Evolutionary conservation across 2,113 vertebrate species (phyloP).

Genomic region (Phasianus colchicus): DNA sequence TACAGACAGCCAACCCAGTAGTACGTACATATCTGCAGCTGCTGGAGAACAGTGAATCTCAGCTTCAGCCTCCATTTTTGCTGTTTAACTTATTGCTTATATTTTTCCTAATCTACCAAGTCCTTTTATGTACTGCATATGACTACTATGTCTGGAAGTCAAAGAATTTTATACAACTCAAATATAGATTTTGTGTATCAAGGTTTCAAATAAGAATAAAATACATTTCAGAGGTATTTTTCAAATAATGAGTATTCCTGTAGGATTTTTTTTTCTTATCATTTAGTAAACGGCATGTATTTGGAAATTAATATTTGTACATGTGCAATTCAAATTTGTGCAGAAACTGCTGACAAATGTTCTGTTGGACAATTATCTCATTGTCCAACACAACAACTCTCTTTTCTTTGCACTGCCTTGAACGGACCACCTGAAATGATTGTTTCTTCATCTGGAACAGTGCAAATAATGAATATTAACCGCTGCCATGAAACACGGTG

Average conservation of each 20-base stretch:
- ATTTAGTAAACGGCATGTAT: not conserved
- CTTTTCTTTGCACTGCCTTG: not conserved
- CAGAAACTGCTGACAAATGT: not conserved
- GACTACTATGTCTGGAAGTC: not conserved
- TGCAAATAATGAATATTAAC: not conserved
- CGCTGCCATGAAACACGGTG: not conserved
- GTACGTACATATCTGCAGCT: not conserved
- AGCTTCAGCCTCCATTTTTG: not conserved
- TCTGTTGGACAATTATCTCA: not conserved
- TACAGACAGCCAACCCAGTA: not conserved
- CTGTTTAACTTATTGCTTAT: not conserved
- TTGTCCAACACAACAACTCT: not conserved
- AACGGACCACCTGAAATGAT: slow-evolving; percentile 13
- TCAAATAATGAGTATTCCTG: not conserved
- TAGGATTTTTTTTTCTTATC: not conserved
- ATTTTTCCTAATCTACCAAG: not conserved
- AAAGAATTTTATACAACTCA: not conserved
- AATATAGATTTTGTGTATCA: not conserved
- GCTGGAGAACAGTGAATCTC: not conserved
- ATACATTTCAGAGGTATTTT: not conserved
- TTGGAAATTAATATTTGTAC: slow-evolving; percentile 9
- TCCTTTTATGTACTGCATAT: not conserved
- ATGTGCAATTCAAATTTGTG: not conserved
- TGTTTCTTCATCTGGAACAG: not conserved
- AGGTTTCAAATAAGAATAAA: slow-evolving; percentile 1